A percentile compares a stretch with the other conserved stretches of the same genome.
phyloP scores from a whole-genome alignment of 2,888 invertebrate species.

The Tridacna crocea region DNA sequence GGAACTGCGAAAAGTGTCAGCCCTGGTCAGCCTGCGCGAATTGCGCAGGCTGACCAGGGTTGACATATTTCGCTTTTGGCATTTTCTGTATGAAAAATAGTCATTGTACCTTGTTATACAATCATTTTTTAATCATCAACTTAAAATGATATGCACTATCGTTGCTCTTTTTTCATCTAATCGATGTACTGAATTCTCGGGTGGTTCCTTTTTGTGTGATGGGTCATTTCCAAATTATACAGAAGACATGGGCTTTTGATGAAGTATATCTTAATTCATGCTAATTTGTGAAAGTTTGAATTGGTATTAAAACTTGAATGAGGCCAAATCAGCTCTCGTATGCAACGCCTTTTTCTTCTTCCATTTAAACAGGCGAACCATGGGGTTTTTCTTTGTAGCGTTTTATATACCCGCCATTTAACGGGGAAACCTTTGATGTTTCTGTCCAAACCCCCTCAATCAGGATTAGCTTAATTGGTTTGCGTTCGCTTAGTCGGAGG shows the following conservation, averaged over 20 bases:
- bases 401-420: conserved; percentile 11
- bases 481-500: conserved; percentile 20
- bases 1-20: no score
- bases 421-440: conserved; percentile 24
- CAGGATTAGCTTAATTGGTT: conserved; percentile 25
- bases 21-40: no score
- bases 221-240: conserved; percentile 23
- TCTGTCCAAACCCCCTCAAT: not conserved
- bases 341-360: not conserved
- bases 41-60: no score
- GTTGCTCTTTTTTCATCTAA: no score
- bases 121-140: no score
- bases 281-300: conserved; percentile 19
- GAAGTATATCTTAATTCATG: conserved; percentile 23
- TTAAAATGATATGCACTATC: no score
- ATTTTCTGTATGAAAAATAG: no score
- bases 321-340: not conserved
- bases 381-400: conserved; percentile 5
- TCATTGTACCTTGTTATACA: no score
- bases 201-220: no score
- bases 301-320: conserved; percentile 5
- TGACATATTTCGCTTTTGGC: no score
- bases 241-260: conserved; percentile 5
- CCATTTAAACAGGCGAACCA: not conserved
- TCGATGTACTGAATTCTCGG: no score